A percentile compares a stretch with the other conserved stretches of the same genome.
Conservation (phyloP, 2,797 vertebrate species). For the Enoplosus armatus region DNA sequence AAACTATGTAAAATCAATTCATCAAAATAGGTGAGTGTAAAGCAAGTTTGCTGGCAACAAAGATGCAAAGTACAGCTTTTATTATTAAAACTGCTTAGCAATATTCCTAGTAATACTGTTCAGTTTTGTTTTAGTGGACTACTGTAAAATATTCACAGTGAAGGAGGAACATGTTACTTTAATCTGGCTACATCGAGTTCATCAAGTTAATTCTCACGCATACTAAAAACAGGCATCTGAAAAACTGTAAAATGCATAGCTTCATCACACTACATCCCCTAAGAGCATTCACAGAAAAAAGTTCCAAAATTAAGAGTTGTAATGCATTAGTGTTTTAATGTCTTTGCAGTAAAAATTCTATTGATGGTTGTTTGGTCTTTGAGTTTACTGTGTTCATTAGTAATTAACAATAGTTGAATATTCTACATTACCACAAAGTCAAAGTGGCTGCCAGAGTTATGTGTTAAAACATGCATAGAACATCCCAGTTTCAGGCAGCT, state of each 20-base stretch:
- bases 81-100: conserved; percentile 38
- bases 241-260: not conserved
- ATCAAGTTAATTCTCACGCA: not conserved
- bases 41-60: conserved; percentile 50
- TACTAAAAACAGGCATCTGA: not conserved
- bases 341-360: not conserved
- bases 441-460: no score
- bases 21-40: conserved; percentile 63
- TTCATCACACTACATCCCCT: not conserved
- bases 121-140: conserved; percentile 16
- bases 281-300: not conserved
- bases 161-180: not conserved
- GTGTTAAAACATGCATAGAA: not conserved
- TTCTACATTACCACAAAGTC: no score
- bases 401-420: no score
- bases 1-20: conserved; percentile 75
- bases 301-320: not conserved
- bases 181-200: not conserved
- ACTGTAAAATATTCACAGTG: not conserved
- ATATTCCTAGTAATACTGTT: conserved; percentile 1
- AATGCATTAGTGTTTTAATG: not conserved
- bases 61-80: conserved; percentile 54
- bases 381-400: not conserved
- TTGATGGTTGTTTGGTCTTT: no score
- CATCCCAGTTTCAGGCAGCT: not conserved